Conservation (phyloP, 2,797 vertebrate genomes). For the Halcyon badia region DNA sequence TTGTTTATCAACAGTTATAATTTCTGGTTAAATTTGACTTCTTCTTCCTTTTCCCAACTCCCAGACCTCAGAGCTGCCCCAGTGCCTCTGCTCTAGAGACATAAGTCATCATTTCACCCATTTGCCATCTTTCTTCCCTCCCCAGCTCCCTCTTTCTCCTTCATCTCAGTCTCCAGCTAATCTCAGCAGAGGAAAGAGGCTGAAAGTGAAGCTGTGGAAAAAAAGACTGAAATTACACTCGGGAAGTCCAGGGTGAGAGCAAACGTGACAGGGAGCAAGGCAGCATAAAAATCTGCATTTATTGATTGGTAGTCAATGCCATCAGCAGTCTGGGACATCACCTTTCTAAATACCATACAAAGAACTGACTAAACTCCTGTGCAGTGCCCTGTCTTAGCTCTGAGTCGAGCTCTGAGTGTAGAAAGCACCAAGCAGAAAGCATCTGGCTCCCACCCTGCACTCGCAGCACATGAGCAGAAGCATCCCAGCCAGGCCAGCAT, state of each 20-base stretch:
- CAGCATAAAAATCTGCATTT: background rate
- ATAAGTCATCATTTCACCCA: background rate
- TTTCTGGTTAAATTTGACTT: background rate
- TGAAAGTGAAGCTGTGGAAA: background rate
- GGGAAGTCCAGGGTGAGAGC: background rate
- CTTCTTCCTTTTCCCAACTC: background rate
- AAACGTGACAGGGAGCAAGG: accelerated
- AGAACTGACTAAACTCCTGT: background rate
- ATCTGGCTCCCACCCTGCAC: background rate
- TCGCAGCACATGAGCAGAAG: background rate
- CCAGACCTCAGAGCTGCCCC: background rate
- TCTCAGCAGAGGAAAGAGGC: background rate
- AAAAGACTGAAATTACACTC: background rate
- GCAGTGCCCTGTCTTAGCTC: background rate
- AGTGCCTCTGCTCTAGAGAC: background rate
- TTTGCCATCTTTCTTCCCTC: background rate
- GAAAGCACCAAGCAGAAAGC: background rate
- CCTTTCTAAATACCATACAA: background rate
- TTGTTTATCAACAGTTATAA: background rate
- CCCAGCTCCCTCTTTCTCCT: background rate
- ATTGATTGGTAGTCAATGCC: background rate
- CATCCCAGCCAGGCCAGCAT: background rate
- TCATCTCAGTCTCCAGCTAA: background rate
- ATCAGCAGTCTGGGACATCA: background rate
- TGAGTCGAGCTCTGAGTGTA: background rate